These are phyloP conservation scores for Varroa destructor DNA, from an alignment of 1,140 invertebrate species.

Conservation along the genomic window DNA sequence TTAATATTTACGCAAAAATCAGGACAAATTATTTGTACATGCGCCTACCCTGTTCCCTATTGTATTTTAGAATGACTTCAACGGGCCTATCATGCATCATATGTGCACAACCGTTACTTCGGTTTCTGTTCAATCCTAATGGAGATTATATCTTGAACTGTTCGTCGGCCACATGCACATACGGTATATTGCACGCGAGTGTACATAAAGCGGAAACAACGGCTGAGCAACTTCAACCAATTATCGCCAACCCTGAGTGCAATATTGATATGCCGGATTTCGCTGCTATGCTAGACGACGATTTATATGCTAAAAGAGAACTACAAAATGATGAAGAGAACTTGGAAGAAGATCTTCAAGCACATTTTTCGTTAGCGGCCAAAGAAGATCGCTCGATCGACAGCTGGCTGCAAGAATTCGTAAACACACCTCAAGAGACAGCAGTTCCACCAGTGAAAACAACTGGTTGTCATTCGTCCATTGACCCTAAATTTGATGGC, in stretches of 20 bases:
- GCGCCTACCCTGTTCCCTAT: no score
- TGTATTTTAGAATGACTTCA: slow-evolving; percentile 17
- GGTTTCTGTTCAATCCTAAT: slow-evolving; percentile 11
- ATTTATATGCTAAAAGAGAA: not conserved
- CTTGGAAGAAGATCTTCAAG: not conserved
- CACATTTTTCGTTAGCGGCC: not conserved
- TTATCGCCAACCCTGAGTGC: not conserved
- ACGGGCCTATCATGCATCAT: not conserved
- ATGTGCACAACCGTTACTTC: not conserved
- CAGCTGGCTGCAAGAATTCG: not conserved
- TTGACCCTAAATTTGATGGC: no score
- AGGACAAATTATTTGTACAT: no score
- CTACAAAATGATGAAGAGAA: not conserved
- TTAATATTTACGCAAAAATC: no score
- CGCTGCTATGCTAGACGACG: not conserved
- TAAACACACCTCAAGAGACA: not conserved
- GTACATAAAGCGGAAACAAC: not conserved
- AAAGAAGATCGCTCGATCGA: not conserved
- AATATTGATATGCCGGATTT: not conserved
- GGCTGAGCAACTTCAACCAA: not conserved
- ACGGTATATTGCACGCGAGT: slow-evolving; percentile 1
- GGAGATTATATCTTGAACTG: slow-evolving; percentile 27
- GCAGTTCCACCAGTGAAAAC: not conserved
- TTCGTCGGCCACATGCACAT: slow-evolving; percentile 1
- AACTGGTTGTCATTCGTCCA: not conserved